Evolutionary conservation across 2,113 vertebrate species (phyloP).

Genomic region (Dryoscopus gambensis): DNA sequence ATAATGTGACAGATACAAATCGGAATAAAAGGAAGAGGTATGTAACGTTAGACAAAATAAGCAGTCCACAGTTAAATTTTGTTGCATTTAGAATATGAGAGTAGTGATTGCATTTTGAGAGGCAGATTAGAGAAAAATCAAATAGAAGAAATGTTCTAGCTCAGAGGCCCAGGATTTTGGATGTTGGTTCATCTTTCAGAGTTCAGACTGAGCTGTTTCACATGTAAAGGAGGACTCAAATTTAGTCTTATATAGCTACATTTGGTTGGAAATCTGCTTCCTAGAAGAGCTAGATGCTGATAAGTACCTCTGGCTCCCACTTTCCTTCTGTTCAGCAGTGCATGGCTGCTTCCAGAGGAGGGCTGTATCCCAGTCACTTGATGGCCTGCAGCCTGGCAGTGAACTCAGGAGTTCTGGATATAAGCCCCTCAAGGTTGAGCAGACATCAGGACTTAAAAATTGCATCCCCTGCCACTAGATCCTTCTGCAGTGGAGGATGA

Average conservation of each 20-base stretch:
- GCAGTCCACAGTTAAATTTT: background rate
- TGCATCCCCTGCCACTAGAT: background rate
- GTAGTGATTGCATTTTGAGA: background rate
- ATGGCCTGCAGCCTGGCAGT: background rate
- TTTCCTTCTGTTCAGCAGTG: background rate
- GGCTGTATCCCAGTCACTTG: background rate
- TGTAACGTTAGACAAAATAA: background rate
- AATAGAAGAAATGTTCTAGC: background rate
- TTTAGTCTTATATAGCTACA: background rate
- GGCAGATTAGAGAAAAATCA: background rate
- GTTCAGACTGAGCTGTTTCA: background rate
- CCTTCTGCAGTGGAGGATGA: background rate
- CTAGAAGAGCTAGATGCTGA: background rate
- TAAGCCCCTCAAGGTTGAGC: background rate
- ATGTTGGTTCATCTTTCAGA: background rate
- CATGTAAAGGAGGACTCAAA: background rate
- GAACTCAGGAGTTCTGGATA: background rate
- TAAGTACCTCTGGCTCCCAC: background rate
- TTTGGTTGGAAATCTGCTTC: background rate
- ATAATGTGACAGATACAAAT: background rate
- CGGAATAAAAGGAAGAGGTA: background rate
- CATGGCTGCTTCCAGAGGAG: background rate
- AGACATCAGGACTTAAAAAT: background rate
- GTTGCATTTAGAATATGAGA: background rate
- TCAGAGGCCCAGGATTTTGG: background rate